Percentiles rank a stretch among this genome's conserved stretches.
Conservation (phyloP, 2,113 vertebrate species). For the Pyrgilauda ruficollis region DNA sequence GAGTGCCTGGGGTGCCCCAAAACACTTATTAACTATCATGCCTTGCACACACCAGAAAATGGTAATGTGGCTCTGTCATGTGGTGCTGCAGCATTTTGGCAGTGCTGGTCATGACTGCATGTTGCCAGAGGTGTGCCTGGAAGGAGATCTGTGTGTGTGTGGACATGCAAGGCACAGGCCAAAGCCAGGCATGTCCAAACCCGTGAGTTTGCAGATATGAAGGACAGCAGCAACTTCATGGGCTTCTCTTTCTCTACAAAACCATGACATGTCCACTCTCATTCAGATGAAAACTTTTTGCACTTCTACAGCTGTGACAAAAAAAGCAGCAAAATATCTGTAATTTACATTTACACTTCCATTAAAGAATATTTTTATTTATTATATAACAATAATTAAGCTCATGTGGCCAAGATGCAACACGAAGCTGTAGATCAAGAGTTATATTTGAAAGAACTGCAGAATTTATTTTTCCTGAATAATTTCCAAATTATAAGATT, state of each 20-base stretch:
- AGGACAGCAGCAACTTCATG: neutral
- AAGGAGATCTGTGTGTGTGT: neutral
- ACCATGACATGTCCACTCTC: neutral
- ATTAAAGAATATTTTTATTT: neutral
- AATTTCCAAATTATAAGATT: neutral
- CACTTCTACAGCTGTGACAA: neutral
- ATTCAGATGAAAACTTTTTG: neutral
- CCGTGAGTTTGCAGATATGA: accelerated
- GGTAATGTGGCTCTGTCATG: neutral
- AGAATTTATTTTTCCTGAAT: neutral
- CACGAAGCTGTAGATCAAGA: neutral
- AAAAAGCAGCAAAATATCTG: neutral
- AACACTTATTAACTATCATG: neutral
- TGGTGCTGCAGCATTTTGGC: neutral
- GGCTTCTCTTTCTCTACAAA: neutral
- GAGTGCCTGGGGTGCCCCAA: neutral
- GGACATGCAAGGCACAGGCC: neutral
- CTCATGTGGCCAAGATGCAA: neutral
- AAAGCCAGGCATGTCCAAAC: neutral
- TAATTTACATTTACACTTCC: neutral
- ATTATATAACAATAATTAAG: neutral
- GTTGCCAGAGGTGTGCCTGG: neutral
- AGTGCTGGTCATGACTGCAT: neutral
- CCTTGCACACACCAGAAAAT: accelerated
- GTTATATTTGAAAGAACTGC: neutral